These are phyloP conservation scores for Sebastiscus albofasciatus DNA, from an alignment of 2,797 vertebrate genomes.

Conservation along the genomic window DNA sequence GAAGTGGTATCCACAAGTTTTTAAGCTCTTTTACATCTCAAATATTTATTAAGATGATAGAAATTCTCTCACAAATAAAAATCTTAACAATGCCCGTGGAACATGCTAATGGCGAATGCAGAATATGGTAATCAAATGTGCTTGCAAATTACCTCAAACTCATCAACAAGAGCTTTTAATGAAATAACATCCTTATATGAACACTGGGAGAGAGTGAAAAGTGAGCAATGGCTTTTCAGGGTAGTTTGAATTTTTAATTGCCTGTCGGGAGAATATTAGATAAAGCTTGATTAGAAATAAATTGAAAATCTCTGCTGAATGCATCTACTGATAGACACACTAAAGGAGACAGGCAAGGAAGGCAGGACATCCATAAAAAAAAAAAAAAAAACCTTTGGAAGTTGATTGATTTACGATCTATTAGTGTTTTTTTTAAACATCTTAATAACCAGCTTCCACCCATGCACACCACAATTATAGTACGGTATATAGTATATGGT, in stretches of 20 bases:
- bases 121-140: conserved; percentile 82
- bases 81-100: conserved; percentile 27
- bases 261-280: conserved; percentile 88
- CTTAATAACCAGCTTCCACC: conserved; percentile 27
- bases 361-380: conserved; percentile 64
- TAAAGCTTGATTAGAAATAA: conserved; percentile 89
- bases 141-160: conserved; percentile 82
- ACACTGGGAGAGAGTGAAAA: conserved; percentile 82
- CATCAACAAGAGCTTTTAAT: conserved; percentile 87
- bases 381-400: conserved; percentile 41
- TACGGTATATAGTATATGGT: no score
- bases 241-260: conserved; percentile 87
- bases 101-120: conserved; percentile 57
- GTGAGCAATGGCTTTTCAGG: conserved; percentile 87
- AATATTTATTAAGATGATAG: conserved; percentile 1
- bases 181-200: conserved; percentile 87
- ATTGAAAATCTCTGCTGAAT: conserved; percentile 87
- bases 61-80: background rate
- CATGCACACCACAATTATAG: no score
- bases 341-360: conserved; percentile 74
- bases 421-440: conserved; percentile 49
- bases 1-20: background rate
- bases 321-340: conserved; percentile 81
- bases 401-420: conserved; percentile 70
- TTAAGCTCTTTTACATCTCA: background rate